Conservation (phyloP, 2,797 vertebrate genomes). For the Oceanodroma leucorhoa region DNA sequence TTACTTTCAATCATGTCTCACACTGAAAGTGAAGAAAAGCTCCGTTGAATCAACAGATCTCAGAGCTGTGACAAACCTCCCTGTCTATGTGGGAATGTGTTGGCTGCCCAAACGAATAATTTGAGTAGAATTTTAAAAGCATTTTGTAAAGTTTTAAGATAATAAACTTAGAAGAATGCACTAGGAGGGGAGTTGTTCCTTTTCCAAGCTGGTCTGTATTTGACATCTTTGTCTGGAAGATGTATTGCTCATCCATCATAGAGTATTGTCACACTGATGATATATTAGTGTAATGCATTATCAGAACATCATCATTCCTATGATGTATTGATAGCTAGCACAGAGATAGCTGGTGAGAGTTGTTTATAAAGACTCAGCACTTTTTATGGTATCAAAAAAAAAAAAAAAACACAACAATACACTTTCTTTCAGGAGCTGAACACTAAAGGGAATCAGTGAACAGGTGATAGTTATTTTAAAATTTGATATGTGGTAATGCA, state of each 20-base stretch:
- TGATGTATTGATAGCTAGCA: constrained; percentile 62
- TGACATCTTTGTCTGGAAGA: constrained; percentile 69
- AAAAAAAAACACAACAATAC: too few relatives aligned
- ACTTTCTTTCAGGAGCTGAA: constrained; percentile 11
- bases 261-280: constrained; percentile 48
- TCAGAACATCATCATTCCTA: constrained; percentile 44
- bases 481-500: background rate
- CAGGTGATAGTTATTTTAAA: background rate
- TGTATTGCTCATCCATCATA: constrained; percentile 70
- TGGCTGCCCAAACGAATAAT: constrained; percentile 25
- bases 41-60: constrained; percentile 16
- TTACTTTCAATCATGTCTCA: constrained; percentile 1
- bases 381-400: constrained; percentile 31
- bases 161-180: constrained; percentile 33
- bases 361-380: constrained; percentile 46
- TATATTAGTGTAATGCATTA: constrained; percentile 74
- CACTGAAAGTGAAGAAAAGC: background rate
- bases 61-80: background rate
- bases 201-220: constrained; percentile 45
- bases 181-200: background rate
- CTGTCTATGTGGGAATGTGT: background rate
- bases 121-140: background rate
- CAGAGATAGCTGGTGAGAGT: constrained; percentile 27
- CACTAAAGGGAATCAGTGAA: background rate
- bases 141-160: constrained; percentile 39